Base-by-base conservation (phyloP, 2,113 vertebrate species). In the Vimba vimba region DNA sequence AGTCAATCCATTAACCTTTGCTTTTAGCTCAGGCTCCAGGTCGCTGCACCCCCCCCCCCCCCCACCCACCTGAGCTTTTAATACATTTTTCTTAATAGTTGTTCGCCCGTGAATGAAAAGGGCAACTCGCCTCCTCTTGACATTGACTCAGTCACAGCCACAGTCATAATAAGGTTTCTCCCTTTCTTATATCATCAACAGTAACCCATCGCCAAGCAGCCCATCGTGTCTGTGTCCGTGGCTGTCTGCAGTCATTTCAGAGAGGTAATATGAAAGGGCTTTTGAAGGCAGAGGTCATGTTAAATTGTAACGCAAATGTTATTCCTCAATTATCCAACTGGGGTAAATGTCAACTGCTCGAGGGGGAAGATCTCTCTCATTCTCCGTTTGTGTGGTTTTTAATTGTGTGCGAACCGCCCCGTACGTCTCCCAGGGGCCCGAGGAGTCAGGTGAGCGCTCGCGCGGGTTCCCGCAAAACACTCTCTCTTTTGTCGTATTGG, bases 1-100 rank as follows among this genome's bases (percentile, higher is more conserved):
- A 97, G 95, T 96, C 97, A 98, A 96, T 97, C 97, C 97, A 99
- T 99, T 99, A 99, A 98, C 98, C 97, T 98, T 94, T 96, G 95
- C 95, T 96, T 97, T 96, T 94, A 94, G 93, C 92, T 88, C 93
- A 94, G 94, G 95, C 96, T 93, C 92, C 93, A 90, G 94, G 94
- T 96, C 95, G 92, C 93, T 91, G 78, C 94, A 94, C 95, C 93
- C 84, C 91, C 94, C 17, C 57, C 30, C 87, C 36, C 36, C 11
- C 68, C 21, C 15, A 43, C 74, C 83, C 86, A 85, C 83, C 87
- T 92, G 47, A 92, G 90, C 92, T 93, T 93, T 95, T 94, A 95
- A 97, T 97, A 94, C 95, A 94, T 94, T 95, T 96, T 94, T 95
- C 93, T 95, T 96, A 97, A 97, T 96, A 96, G 96, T 94, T 93